phyloP scores from a whole-genome alignment of 2,797 vertebrate genomes.

The Enteromius radiatus region DNA sequence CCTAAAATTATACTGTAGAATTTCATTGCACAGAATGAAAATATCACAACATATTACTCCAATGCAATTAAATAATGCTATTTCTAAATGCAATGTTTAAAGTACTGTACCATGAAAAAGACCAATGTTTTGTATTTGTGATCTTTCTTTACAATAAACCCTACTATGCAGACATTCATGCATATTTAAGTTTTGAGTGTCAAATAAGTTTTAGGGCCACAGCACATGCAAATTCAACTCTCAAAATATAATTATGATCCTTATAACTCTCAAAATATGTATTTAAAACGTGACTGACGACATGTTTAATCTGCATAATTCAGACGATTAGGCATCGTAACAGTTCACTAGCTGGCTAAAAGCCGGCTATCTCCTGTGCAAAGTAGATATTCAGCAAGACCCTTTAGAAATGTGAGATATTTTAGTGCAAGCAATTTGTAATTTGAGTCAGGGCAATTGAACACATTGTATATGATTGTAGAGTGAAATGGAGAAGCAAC shows the following conservation, averaged over 20 bases:
- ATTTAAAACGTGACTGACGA: constrained; percentile 10
- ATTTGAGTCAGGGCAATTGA: constrained; percentile 59
- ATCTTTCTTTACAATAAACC: neutral
- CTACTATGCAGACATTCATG: neutral
- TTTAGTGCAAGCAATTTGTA: constrained; percentile 47
- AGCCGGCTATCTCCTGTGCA: constrained; percentile 33
- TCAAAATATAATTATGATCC: constrained; percentile 6
- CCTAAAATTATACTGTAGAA: neutral
- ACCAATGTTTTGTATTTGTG: neutral
- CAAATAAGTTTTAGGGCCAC: neutral
- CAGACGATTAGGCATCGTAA: constrained; percentile 36
- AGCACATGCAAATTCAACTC: neutral
- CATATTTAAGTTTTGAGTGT: neutral
- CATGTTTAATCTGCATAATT: neutral
- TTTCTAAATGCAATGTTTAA: neutral
- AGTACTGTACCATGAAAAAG: neutral
- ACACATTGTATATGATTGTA: constrained; percentile 54
- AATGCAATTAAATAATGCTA: neutral
- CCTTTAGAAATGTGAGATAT: constrained; percentile 5
- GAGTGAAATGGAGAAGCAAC: constrained; percentile 61
- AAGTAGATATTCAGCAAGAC: constrained; percentile 7
- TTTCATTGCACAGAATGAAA: neutral
- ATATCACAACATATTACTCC: neutral
- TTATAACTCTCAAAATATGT: constrained; percentile 24
- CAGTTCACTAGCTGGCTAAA: constrained; percentile 29